Conservation (phyloP, 2,888 invertebrate genomes). For the Polia nebulosa region DNA sequence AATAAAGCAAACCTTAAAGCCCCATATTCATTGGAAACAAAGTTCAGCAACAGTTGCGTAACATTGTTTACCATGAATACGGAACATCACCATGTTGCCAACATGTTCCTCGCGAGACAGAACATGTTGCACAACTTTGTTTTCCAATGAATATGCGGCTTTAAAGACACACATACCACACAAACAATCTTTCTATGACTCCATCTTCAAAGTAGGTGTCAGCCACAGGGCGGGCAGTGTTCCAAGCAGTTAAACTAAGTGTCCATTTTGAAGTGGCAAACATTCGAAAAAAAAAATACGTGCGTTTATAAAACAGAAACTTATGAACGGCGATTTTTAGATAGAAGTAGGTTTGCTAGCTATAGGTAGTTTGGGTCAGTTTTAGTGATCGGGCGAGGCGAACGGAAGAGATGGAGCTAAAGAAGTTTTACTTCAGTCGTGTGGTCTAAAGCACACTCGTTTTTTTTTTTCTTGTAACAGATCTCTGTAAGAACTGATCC, state of each 20-base stretch:
- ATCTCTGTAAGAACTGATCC: no score
- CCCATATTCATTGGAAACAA: slow-evolving; percentile 47
- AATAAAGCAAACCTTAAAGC: slow-evolving; percentile 31
- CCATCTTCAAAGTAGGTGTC: slow-evolving; percentile 51
- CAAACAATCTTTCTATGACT: slow-evolving; percentile 35
- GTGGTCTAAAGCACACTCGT: no score
- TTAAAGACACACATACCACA: slow-evolving; percentile 48
- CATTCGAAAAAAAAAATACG: slow-evolving; percentile 57
- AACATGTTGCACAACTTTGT: slow-evolving; percentile 19
- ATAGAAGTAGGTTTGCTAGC: not conserved
- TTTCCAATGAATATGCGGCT: slow-evolving; percentile 41
- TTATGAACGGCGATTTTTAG: slow-evolving; percentile 27
- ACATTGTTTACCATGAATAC: slow-evolving; percentile 44
- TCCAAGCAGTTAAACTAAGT: slow-evolving; percentile 60
- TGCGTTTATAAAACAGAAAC: slow-evolving; percentile 46
- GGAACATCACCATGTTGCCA: slow-evolving; percentile 16
- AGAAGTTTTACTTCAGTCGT: no score
- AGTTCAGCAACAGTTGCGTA: slow-evolving; percentile 54
- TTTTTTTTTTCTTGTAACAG: no score
- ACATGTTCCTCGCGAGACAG: slow-evolving; percentile 13
- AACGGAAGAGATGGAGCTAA: no score
- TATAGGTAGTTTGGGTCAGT: not conserved
- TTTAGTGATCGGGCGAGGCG: no score
- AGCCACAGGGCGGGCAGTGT: slow-evolving; percentile 33
- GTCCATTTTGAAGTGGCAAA: slow-evolving; percentile 53